phyloP scores from a whole-genome alignment of 2,113 vertebrate genomes.

The Monopterus albus region DNA sequence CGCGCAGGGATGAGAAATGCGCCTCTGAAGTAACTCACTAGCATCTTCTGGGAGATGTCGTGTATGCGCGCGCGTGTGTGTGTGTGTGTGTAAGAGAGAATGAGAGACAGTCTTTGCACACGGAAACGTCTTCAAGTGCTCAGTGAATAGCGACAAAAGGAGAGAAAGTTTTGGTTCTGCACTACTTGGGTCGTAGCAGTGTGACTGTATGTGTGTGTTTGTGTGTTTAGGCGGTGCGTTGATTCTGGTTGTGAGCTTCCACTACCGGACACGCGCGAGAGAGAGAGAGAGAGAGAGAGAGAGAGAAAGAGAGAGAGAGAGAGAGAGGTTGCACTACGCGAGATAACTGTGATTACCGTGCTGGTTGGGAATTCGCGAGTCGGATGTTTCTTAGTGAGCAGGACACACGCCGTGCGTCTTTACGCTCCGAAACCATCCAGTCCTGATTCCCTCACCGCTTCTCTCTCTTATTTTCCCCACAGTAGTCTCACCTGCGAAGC shows the following conservation, averaged over 20 bases:
- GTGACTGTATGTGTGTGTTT: background rate
- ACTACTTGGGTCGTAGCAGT: slow-evolving; percentile 27
- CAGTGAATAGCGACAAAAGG: slow-evolving; percentile 17
- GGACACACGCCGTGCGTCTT: slow-evolving; percentile 64
- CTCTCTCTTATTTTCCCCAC: slow-evolving; percentile 20
- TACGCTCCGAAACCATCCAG: slow-evolving; percentile 51
- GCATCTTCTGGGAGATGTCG: too few relatives aligned
- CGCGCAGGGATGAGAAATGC: background rate
- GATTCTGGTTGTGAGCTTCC: slow-evolving; percentile 69
- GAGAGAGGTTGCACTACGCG: slow-evolving; percentile 17
- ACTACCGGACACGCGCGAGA: slow-evolving; percentile 20
- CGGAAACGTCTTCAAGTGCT: slow-evolving; percentile 4
- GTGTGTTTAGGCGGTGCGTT: slow-evolving; percentile 78
- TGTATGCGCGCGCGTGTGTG: too few relatives aligned
- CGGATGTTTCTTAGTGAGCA: slow-evolving; percentile 41
- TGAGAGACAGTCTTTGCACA: background rate
- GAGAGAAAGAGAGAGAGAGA: slow-evolving; percentile 25
- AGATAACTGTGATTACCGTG: slow-evolving; percentile 27
- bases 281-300: slow-evolving; percentile 18
- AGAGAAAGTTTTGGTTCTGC: slow-evolving; percentile 51
- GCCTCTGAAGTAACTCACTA: background rate
- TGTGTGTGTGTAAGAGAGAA: background rate
- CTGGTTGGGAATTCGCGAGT: slow-evolving; percentile 14
- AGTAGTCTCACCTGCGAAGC: slow-evolving; percentile 64
- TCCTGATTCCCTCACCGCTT: slow-evolving; percentile 16